Percentiles rank a stretch among this genome's conserved stretches.
phyloP scores from a whole-genome alignment of 2,797 vertebrate genomes.

The Periparus ater region DNA sequence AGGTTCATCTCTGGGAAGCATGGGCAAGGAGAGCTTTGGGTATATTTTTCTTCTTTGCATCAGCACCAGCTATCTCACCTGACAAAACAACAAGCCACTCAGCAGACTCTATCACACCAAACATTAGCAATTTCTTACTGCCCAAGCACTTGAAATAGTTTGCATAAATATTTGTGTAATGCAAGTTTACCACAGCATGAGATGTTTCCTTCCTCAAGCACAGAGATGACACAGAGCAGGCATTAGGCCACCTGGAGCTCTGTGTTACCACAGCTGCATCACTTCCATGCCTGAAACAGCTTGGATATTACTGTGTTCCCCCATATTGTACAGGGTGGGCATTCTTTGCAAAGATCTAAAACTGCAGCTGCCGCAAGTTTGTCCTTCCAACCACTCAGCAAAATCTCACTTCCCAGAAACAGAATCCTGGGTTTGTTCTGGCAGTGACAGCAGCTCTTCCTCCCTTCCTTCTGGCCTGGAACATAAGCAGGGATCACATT shows the following conservation, averaged over 20 bases:
- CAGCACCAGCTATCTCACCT: neutral
- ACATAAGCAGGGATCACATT: neutral
- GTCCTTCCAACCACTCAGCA: neutral
- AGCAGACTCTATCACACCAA: conserved; percentile 1
- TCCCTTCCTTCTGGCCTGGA: neutral
- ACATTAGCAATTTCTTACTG: neutral
- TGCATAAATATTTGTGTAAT: conserved; percentile 4
- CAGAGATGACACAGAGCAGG: neutral
- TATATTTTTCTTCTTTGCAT: neutral
- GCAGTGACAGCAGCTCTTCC: neutral
- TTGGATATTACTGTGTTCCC: neutral
- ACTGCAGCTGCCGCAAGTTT: neutral
- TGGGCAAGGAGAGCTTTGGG: neutral
- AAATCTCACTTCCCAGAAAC: neutral
- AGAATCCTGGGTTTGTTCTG: neutral
- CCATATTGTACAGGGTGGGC: neutral
- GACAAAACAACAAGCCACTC: neutral
- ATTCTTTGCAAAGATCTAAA: neutral
- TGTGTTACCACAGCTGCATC: neutral
- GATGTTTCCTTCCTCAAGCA: neutral
- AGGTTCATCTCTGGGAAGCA: neutral
- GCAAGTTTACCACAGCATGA: neutral
- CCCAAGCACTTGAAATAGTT: neutral
- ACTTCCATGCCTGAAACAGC: neutral
- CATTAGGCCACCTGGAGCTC: neutral